These are phyloP conservation scores for Scaptomyza pallida DNA, from an alignment of 1,140 invertebrate species.

Conservation along the genomic window DNA sequence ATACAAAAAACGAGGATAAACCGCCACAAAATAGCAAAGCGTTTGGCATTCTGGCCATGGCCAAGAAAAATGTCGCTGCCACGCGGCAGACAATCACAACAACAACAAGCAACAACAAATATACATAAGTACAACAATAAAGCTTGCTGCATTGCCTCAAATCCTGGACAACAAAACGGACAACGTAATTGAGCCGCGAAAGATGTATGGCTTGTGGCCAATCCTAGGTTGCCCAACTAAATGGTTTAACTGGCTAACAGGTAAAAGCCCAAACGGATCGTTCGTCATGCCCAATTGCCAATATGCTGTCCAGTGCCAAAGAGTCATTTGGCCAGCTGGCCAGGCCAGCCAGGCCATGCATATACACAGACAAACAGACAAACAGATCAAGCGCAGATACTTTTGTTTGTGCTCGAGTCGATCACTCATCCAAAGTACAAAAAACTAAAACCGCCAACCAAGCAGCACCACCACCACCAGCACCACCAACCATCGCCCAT, in stretches of 20 bases:
- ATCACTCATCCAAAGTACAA: conserved; percentile 73
- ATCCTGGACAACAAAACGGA: conserved; percentile 60
- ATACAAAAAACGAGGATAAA: not conserved
- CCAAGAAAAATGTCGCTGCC: conserved; percentile 75
- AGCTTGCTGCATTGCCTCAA: conserved; percentile 16
- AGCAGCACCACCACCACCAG: conserved; percentile 5
- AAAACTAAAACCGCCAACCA: conserved; percentile 33
- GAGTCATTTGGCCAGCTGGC: conserved; percentile 12
- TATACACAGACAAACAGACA: conserved; percentile 21
- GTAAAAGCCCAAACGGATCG: conserved; percentile 78
- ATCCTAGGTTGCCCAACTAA: not conserved
- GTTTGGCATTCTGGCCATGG: conserved; percentile 38
- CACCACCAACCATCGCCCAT: conserved; percentile 46
- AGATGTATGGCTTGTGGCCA: conserved; percentile 58
- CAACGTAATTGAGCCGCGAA: conserved; percentile 76
- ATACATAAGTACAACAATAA: conserved; percentile 53
- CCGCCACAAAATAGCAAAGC: not conserved
- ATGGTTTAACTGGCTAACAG: conserved; percentile 29
- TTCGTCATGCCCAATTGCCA: conserved; percentile 78
- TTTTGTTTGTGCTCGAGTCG: conserved; percentile 80
- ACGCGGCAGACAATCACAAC: conserved; percentile 43
- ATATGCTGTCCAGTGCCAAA: conserved; percentile 49
- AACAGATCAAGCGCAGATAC: conserved; percentile 75
- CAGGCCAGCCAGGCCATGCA: conserved; percentile 30
- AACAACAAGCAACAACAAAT: conserved; percentile 5